These are phyloP conservation scores for Bradypodion ventrale DNA, from an alignment of 2,797 vertebrate species.

Conservation along the genomic window DNA sequence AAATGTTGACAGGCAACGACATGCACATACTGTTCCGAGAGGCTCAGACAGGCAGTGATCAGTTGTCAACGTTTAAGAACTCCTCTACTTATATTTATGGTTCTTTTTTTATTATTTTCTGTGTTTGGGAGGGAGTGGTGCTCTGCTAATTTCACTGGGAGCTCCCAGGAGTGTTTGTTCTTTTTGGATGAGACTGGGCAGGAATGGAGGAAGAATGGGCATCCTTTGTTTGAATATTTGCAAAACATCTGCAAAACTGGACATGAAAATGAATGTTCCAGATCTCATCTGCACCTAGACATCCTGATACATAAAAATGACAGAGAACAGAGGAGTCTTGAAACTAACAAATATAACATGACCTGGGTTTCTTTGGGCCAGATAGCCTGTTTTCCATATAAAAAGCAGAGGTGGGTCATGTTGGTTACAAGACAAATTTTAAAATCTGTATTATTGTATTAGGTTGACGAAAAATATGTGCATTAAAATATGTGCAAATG, in stretches of 20 bases:
- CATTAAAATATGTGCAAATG: background rate
- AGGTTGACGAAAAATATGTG: background rate
- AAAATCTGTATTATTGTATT: background rate
- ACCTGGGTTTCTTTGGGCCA: background rate
- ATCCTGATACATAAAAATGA: background rate
- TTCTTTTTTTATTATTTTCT: no score
- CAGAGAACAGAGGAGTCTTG: no score
- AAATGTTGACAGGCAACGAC: conserved; percentile 50
- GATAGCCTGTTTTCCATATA: background rate
- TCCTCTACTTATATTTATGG: conserved; percentile 38
- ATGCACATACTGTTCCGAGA: conserved; percentile 19
- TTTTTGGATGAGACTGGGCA: conserved; percentile 2
- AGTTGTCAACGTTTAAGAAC: conserved; percentile 40
- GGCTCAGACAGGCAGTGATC: conserved; percentile 51
- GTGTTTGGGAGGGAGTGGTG: conserved; percentile 11
- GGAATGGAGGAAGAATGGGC: background rate
- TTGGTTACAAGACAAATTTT: background rate
- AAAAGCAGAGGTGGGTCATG: background rate
- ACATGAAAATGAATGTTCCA: background rate
- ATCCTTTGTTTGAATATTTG: conserved; percentile 9
- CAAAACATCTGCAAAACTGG: conserved; percentile 7
- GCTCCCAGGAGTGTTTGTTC: conserved; percentile 21
- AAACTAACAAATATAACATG: background rate
- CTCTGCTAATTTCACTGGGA: conserved; percentile 25
- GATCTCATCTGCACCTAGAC: background rate